Evolutionary conservation across 2,888 invertebrate species (phyloP).

Genomic region (Rapana venosa): DNA sequence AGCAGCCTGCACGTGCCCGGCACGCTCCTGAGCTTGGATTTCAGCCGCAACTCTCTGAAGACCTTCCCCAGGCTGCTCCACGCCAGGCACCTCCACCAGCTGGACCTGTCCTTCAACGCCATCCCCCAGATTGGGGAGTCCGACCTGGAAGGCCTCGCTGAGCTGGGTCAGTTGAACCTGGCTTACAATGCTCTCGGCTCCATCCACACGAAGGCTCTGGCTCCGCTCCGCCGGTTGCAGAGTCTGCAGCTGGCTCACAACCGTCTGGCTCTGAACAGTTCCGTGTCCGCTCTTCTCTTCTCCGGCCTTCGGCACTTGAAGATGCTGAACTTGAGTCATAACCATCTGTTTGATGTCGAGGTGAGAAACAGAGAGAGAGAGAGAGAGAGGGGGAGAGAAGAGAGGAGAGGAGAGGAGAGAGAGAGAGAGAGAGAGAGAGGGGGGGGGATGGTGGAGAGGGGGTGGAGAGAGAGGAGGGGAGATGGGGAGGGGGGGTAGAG

Average conservation of each 20-base stretch:
- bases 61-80: background rate
- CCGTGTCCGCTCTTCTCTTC: background rate
- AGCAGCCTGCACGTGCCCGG: background rate
- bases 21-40: slow-evolving; percentile 33
- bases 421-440: too few relatives aligned
- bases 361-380: slow-evolving; percentile 19
- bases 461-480: too few relatives aligned
- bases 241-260: slow-evolving; percentile 22
- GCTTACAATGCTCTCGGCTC: slow-evolving; percentile 11
- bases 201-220: slow-evolving; percentile 11
- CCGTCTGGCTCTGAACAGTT: slow-evolving; percentile 35
- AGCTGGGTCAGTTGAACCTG: slow-evolving; percentile 18
- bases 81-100: background rate
- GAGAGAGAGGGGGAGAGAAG: background rate
- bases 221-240: background rate
- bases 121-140: background rate
- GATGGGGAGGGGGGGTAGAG: background rate
- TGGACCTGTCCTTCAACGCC: slow-evolving; percentile 12
- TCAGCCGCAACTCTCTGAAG: slow-evolving; percentile 34
- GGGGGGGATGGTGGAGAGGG: too few relatives aligned
- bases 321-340: slow-evolving; percentile 32
- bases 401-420: too few relatives aligned
- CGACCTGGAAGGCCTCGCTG: background rate
- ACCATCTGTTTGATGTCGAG: slow-evolving; percentile 19
- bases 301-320: background rate